Base-by-base conservation (phyloP, 2,888 invertebrate species). In the Troides oblongomaculatus region DNA sequence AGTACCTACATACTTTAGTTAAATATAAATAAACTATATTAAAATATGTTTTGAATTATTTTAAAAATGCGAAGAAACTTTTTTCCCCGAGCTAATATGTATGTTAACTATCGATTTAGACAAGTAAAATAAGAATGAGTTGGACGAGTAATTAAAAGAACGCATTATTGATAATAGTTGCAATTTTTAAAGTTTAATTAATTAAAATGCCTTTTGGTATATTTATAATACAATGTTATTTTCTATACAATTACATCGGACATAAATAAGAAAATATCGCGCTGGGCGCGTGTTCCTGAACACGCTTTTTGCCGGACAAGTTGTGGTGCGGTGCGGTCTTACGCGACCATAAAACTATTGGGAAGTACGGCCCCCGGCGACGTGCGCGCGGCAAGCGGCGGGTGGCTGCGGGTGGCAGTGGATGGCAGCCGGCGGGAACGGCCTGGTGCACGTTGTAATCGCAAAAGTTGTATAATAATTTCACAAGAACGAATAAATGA, bases 141-240 rank as follows among this genome's bases (percentile, higher is more conserved):
- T 7, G 8, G 39, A 10, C 53, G 53, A 6, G 17, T 14, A 17
- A 53, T 14, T 53, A 2, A 53, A 17, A 53, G 2, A n/a, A 53
- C 53, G n/a, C 1, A n/a, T 53, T 53, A 14, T 18, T 18, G 30
- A 17, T 30, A 60, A 63, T 30, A 63, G 18, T 63, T 53, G 14
- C 6, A 25, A 53, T 62, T 39, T 71, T 69, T 76, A 75, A 77
- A 75, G 73, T 74, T 79, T 78, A 77, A 78, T 81, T 78, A 78
- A 75, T 78, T 81, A 72, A 85, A 84, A 85, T 84, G 84, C 84
- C 83, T 83, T 81, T 85, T 84, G 84, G 84, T 84, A 82, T 84
- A 79, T 74, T 80, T 76, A 74, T 74, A 74, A 75, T 74, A 78
- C 76, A 74, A 72, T 66, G 69, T 68, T 69, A 72, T 73, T 72